phyloP scores from a whole-genome alignment of 2,888 invertebrate genomes.

The Stenichneumon culpator region DNA sequence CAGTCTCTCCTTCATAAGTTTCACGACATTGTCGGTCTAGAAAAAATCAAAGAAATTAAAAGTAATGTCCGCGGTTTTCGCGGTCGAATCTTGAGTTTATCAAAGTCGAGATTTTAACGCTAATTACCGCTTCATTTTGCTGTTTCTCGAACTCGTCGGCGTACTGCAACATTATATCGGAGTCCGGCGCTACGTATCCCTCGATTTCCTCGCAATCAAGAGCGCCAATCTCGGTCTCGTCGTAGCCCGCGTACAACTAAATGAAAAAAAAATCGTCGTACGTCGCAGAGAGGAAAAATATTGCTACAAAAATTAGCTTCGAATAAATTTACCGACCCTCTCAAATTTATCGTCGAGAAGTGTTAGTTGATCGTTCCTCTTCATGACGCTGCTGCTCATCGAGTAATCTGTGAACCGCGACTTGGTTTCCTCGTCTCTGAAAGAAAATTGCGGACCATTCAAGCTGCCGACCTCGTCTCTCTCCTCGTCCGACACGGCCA shows the following conservation, averaged over 20 bases:
- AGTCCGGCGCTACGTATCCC: constrained; percentile 90
- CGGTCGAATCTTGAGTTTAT: neutral
- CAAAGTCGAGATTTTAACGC: constrained; percentile 5
- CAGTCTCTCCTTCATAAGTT: constrained; percentile 80
- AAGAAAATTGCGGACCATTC: constrained; percentile 85
- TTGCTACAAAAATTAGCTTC: neutral
- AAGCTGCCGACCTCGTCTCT: constrained; percentile 85
- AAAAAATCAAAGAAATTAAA: constrained; percentile 45
- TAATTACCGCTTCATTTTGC: constrained; percentile 82
- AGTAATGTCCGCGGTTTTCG: neutral
- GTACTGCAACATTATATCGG: constrained; percentile 90
- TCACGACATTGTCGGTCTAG: constrained; percentile 79
- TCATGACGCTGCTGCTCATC: constrained; percentile 96
- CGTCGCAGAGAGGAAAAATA: neutral
- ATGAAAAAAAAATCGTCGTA: constrained; percentile 68
- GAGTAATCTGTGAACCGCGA: constrained; percentile 97
- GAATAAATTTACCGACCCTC: constrained; percentile 86
- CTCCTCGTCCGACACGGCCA: constrained; percentile 80
- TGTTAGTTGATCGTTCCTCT: constrained; percentile 93
- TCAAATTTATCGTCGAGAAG: constrained; percentile 96
- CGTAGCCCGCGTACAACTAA: constrained; percentile 93
- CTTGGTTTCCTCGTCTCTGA: constrained; percentile 91
- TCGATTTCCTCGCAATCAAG: constrained; percentile 96
- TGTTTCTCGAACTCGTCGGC: constrained; percentile 92
- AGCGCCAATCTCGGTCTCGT: constrained; percentile 95